Conservation (phyloP, 2,888 invertebrate species). For the Drosophila formosana region DNA sequence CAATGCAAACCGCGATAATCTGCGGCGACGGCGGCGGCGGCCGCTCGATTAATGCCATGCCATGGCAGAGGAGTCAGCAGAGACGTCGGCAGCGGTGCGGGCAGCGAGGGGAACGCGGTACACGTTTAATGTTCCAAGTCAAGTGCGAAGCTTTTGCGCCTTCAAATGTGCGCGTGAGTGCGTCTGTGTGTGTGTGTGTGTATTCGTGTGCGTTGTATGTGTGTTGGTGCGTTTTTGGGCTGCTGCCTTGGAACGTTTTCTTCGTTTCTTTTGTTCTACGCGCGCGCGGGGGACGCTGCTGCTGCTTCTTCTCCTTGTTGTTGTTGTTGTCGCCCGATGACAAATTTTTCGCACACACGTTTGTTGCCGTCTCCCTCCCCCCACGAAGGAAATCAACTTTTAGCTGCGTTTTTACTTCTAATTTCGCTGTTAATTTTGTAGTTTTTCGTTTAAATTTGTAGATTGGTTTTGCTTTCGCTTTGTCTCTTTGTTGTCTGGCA, state of each 20-base stretch:
- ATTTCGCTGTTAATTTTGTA: conserved; percentile 20
- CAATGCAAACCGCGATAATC: conserved; percentile 48
- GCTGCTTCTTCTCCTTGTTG: background rate
- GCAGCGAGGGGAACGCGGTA: conserved; percentile 21
- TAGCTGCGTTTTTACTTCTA: conserved; percentile 42
- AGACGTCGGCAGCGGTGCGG: background rate
- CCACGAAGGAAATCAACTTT: conserved; percentile 54
- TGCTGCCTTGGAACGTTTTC: conserved; percentile 48
- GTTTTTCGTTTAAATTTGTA: conserved; percentile 51
- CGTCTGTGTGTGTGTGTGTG: conserved; percentile 29
- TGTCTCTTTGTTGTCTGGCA: conserved; percentile 57
- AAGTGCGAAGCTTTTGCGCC: conserved; percentile 75
- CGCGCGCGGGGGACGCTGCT: conserved; percentile 42
- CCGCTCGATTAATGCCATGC: conserved; percentile 58
- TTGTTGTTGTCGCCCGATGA: conserved; percentile 58
- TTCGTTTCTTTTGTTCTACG: conserved; percentile 63
- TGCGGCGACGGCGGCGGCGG: conserved; percentile 49
- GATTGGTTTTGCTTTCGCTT: conserved; percentile 58
- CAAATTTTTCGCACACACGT: conserved; percentile 62
- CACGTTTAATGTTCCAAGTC: conserved; percentile 78
- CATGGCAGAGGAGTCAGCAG: background rate
- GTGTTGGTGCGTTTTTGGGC: conserved; percentile 52
- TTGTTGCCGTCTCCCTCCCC: conserved; percentile 32
- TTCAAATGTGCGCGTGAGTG: conserved; percentile 70
- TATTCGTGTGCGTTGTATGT: conserved; percentile 20